Percentiles rank a stretch among this genome's conserved stretches.
Conservation (phyloP, 2,888 invertebrate species). For the Tetragonula carbonaria region DNA sequence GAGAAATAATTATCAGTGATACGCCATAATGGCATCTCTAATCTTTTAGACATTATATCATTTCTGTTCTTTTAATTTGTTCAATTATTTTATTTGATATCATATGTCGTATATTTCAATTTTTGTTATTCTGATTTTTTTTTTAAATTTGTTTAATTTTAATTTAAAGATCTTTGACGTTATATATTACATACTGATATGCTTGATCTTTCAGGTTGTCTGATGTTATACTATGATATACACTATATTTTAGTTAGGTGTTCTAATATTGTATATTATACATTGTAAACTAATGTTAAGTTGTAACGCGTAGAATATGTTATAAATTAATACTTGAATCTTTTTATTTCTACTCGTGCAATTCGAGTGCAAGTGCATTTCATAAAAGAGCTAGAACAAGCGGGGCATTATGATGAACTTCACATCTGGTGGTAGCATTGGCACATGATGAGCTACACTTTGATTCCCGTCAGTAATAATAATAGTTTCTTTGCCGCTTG, state of each 20-base stretch:
- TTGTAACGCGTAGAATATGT: too few species aligned
- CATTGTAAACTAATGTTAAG: too few species aligned
- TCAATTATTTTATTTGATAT: not conserved
- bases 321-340: too few species aligned
- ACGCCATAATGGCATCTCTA: not conserved
- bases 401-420: constrained; percentile 1
- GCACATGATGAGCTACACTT: not conserved
- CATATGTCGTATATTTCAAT: not conserved
- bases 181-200: too few species aligned
- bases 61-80: not conserved
- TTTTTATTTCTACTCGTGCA: not conserved
- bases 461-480: constrained; percentile 13
- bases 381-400: not conserved
- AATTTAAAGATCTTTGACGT: too few species aligned
- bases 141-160: too few species aligned
- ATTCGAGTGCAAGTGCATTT: not conserved
- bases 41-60: not conserved
- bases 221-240: too few species aligned
- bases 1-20: not conserved
- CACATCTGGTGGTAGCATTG: constrained; percentile 1
- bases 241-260: too few species aligned
- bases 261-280: too few species aligned
- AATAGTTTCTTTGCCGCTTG: constrained; percentile 27
- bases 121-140: too few species aligned
- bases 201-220: too few species aligned